phyloP scores from a whole-genome alignment of 2,797 vertebrate species.

The Enteromius argenteus region DNA sequence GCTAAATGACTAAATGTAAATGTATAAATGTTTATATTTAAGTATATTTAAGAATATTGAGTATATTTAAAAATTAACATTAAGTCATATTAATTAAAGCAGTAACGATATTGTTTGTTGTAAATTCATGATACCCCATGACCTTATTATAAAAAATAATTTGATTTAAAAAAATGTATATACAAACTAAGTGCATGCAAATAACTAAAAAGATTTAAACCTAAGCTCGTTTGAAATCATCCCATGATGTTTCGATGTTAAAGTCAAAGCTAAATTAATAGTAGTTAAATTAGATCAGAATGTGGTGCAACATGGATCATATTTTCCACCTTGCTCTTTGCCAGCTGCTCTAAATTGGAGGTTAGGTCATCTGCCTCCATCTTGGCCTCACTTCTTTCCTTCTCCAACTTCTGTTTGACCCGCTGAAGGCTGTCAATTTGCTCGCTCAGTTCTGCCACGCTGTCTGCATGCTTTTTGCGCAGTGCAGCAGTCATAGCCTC shows the following conservation, averaged over 20 bases:
- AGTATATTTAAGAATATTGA: not conserved
- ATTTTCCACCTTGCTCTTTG: slow-evolving; percentile 86
- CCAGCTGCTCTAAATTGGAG: slow-evolving; percentile 88
- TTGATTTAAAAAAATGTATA: slow-evolving; percentile 1
- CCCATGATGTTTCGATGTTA: not conserved
- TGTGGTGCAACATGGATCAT: slow-evolving; percentile 20
- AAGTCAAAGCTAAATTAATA: slow-evolving; percentile 33
- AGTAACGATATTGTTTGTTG: not conserved
- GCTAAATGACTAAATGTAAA: not conserved
- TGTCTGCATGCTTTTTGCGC: slow-evolving; percentile 90
- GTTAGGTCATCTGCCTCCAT: slow-evolving; percentile 91
- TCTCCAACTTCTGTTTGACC: slow-evolving; percentile 94
- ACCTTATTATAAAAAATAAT: not conserved
- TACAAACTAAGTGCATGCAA: slow-evolving; percentile 4
- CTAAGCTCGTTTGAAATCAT: slow-evolving; percentile 26
- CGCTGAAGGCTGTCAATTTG: slow-evolving; percentile 92
- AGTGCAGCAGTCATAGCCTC: slow-evolving; percentile 83
- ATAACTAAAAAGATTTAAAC: not conserved
- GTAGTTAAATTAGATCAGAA: slow-evolving; percentile 36
- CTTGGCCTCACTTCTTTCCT: slow-evolving; percentile 90
- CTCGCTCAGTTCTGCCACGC: slow-evolving; percentile 84
- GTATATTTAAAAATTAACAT: not conserved
- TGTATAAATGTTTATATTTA: not conserved
- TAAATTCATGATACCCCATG: not conserved
- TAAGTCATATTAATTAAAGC: not conserved